Evolutionary conservation across 1,140 invertebrate genomes (phyloP), one percentile per base, ranked within the genome.

Genomic region (Magallana angulata): DNA sequence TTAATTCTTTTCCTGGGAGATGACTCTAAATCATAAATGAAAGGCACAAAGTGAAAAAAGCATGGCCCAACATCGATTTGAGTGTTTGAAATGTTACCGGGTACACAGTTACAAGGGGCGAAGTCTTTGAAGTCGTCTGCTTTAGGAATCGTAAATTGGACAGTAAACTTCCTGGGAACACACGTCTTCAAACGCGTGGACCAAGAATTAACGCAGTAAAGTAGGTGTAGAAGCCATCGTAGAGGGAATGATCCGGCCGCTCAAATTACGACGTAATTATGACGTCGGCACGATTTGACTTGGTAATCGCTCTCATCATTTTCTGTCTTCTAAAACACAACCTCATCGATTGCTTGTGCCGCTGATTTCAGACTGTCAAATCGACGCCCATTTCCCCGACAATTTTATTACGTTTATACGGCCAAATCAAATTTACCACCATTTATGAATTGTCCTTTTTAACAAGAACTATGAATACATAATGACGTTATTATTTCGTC

Each of bases 381-480:
- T 76, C 30, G 36, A 76, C 68, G 68, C 68, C 68, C 68, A 76
- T 76, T 76, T 76, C 36, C 68, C 24, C 36, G 18, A 30, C 18
- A 30, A 30, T 76, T 76, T 76, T 76, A 76, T 76, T 76, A 76
- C 68, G 36, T 76, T 76, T 76, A 76, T 76, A 76, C 68, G 68
- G 18, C 24, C 8, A 76, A 76, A 76, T 76, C 68, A 76, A 76
- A 76, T 76, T 24, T 30, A 76, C 68, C 36, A 76, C 68, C 18
- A 76, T 76, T 76, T 76, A 76, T 76, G 68, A 76, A 76, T 76
- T 76, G 30, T 76, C 68, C 68, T 76, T 76, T 76, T 76, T 76
- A 76, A 76, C 68, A 36, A 76, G 68, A 30, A 18, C 68, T 30
- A 76, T 76, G 68, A 76, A 76, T 76, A 76, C 11, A 76, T 76